Percentiles rank a stretch among this genome's conserved stretches.
Conservation (phyloP, 2,888 invertebrate species). For the Microctonus hyperodae region DNA sequence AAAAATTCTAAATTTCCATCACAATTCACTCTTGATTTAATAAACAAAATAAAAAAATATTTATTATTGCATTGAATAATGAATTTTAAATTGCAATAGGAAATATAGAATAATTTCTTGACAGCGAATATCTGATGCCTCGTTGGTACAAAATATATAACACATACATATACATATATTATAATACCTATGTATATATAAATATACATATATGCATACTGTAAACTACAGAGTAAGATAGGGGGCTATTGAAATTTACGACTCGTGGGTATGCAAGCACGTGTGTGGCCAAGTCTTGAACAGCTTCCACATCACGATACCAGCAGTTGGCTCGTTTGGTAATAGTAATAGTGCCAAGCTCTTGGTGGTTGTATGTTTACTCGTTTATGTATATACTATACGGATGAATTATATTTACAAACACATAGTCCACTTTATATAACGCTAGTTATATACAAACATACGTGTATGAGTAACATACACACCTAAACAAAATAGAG, state of each 20-base stretch:
- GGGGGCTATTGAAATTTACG: conserved; percentile 17
- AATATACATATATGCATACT: neutral
- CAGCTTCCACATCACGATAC: conserved; percentile 4
- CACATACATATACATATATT: no score
- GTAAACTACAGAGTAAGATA: conserved; percentile 4
- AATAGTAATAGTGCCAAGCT: neutral
- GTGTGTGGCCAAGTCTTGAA: conserved; percentile 5
- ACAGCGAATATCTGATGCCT: conserved; percentile 10
- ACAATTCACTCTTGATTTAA: no score
- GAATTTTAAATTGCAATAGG: neutral
- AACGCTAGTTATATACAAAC: conserved; percentile 1
- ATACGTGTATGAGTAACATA: no score
- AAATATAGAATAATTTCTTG: conserved; percentile 11
- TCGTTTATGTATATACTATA: neutral
- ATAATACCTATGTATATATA: no score
- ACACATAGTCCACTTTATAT: conserved; percentile 21
- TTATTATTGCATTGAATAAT: no score
- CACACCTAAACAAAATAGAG: no score
- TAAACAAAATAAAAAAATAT: no score
- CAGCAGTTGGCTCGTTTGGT: neutral
- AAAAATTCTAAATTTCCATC: no score
- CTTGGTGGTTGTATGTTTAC: neutral
- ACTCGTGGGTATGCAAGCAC: conserved; percentile 25
- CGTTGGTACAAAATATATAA: neutral
- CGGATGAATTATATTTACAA: conserved; percentile 20